phyloP scores from a whole-genome alignment of 2,888 invertebrate species.

The Lumbricus terrestris region DNA sequence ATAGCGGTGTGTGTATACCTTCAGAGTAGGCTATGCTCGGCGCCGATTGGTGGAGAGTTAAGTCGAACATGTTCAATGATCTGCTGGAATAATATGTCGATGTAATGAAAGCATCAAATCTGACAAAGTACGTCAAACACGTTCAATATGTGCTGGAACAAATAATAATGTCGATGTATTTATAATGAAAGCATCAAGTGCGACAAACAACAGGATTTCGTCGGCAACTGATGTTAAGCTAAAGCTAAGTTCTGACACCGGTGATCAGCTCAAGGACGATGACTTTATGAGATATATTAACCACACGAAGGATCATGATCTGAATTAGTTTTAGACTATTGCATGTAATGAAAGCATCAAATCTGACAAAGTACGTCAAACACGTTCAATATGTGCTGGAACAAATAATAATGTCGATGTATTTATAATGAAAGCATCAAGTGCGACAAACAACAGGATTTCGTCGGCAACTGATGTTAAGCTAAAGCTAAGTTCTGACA shows the following conservation, averaged over 20 bases:
- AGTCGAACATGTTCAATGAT: too few relatives aligned
- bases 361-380: too few relatives aligned
- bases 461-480: background rate
- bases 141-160: too few relatives aligned
- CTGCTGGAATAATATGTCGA: too few relatives aligned
- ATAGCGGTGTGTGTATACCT: background rate
- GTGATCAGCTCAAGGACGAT: background rate
- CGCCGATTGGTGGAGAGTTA: background rate
- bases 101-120: too few relatives aligned
- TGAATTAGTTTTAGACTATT: too few relatives aligned
- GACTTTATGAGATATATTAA: background rate
- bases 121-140: too few relatives aligned
- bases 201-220: background rate
- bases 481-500: background rate
- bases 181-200: background rate
- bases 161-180: background rate
- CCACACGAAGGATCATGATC: background rate
- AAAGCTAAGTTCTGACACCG: background rate
- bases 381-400: too few relatives aligned
- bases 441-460: background rate
- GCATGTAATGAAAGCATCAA: too few relatives aligned
- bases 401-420: too few relatives aligned
- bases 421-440: background rate
- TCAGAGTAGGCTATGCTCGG: background rate
- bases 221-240: background rate